phyloP scores from a whole-genome alignment of 2,888 invertebrate species.

The Ligdia adustata region DNA sequence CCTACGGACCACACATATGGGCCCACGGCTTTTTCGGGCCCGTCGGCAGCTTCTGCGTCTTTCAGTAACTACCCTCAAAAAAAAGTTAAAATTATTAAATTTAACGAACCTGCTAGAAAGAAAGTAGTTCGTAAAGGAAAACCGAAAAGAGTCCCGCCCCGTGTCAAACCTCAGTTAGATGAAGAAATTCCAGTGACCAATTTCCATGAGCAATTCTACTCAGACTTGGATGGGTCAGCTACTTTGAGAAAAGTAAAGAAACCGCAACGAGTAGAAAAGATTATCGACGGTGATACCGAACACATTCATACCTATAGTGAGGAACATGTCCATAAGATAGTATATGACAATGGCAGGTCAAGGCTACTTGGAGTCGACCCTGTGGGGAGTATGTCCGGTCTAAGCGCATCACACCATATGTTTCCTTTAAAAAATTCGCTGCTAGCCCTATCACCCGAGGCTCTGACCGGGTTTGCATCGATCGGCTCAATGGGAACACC shows the following conservation, averaged over 20 bases:
- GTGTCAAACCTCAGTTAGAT: constrained; percentile 58
- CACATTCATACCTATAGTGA: constrained; percentile 81
- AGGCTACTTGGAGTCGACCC: constrained; percentile 52
- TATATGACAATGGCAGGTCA: constrained; percentile 56
- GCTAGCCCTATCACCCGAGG: constrained; percentile 56
- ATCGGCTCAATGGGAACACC: constrained; percentile 65
- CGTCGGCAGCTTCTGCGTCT: constrained; percentile 42
- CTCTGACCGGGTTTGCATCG: constrained; percentile 53
- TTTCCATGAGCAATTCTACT: constrained; percentile 78
- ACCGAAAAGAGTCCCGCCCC: constrained; percentile 50
- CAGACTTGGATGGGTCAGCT: constrained; percentile 72
- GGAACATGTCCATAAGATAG: constrained; percentile 77
- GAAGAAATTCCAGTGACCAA: constrained; percentile 71
- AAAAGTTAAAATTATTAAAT: constrained; percentile 69
- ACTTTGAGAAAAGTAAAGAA: constrained; percentile 73
- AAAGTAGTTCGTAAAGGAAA: constrained; percentile 64
- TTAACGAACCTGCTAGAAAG: constrained; percentile 65
- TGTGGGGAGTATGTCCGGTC: constrained; percentile 54
- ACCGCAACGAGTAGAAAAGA: constrained; percentile 79
- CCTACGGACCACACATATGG: constrained; percentile 51
- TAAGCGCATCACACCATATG: constrained; percentile 52
- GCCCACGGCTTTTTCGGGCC: constrained; percentile 53
- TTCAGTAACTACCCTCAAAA: constrained; percentile 54
- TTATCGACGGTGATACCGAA: constrained; percentile 79
- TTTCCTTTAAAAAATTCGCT: constrained; percentile 61